Base-by-base conservation (phyloP, 2,113 vertebrate species). In the Albula glossodonta region DNA sequence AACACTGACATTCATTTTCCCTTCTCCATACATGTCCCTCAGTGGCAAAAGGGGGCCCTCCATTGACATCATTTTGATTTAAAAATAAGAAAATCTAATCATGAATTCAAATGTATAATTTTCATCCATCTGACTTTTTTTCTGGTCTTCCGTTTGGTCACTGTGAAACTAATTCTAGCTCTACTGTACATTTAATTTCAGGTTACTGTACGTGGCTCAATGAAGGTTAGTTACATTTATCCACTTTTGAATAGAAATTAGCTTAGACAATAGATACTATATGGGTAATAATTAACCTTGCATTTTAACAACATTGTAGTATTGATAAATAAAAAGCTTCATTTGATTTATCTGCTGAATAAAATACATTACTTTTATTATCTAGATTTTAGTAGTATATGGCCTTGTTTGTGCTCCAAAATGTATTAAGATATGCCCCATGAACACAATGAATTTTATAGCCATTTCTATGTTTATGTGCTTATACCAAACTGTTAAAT, bases 131-230 rank as follows among this genome's bases (percentile, higher is more conserved):
- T 66, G 63, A 3, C 53, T 77, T 82, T n/a, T 52, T 31, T 53
- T 51, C 52, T 85, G 12, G 53, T 86, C 31, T 31, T 56, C 6
- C 56, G 51, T 56, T 56, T 83, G 83, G 12, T 82, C 81, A 82
- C 87, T 53, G 31, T 85, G 77, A 78, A n/a, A 86, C 82, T 87
- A 90, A 88, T 86, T 83, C 78, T 86, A 87, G 88, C 84, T 84
- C 87, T 88, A 84, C 84, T 90, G 66, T 85, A 51, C 88, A 82
- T 90, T 88, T 82, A 85, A 88, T 90, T 90, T 85, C 89, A 88
- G 87, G 86, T 88, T 89, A 86, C 86, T 86, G 84, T 86, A 83
- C 86, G 51, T 87, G 87, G 87, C 89, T 83, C 86, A 86, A 83
- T 25, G 80, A 88, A 87, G 88, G 89, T 88, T 87, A 90, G 87